A percentile compares a stretch with the other conserved stretches of the same genome.
Evolutionary conservation across 1,140 invertebrate genomes (phyloP).

Genomic region (Apis laboriosa): DNA sequence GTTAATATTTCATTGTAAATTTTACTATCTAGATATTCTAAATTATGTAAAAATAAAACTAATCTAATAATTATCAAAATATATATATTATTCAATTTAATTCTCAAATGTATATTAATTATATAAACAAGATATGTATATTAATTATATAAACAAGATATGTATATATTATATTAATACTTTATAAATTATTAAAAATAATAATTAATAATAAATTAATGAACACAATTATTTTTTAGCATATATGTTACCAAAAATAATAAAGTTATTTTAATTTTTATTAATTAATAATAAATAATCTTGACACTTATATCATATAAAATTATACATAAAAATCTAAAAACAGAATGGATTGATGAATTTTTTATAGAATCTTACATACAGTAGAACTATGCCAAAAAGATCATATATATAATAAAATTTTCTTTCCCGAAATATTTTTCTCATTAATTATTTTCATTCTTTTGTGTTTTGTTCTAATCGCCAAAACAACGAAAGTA

Average conservation of each 20-base stretch:
- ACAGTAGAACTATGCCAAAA: too few species aligned
- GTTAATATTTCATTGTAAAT: neutral
- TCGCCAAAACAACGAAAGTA: neutral
- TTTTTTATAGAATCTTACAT: too few species aligned
- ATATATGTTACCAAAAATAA: too few species aligned
- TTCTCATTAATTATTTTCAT: neutral
- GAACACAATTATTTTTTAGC: too few species aligned
- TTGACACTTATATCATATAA: too few species aligned
- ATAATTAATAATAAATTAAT: too few species aligned
- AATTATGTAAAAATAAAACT: neutral
- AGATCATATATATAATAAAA: neutral
- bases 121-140: neutral
- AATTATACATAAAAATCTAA: too few species aligned
- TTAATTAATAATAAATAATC: too few species aligned
- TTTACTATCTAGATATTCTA: neutral
- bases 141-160: neutral
- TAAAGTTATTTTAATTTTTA: too few species aligned
- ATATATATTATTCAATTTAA: neutral
- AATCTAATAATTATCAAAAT: neutral
- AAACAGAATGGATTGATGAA: too few species aligned
- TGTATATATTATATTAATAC: too few species aligned
- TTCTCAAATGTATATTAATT: neutral
- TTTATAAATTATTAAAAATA: too few species aligned
- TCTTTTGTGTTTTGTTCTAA: neutral
- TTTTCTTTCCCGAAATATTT: constrained; percentile 7